Base-by-base conservation (phyloP, 2,113 vertebrate genomes). In the Melozone crissalis region DNA sequence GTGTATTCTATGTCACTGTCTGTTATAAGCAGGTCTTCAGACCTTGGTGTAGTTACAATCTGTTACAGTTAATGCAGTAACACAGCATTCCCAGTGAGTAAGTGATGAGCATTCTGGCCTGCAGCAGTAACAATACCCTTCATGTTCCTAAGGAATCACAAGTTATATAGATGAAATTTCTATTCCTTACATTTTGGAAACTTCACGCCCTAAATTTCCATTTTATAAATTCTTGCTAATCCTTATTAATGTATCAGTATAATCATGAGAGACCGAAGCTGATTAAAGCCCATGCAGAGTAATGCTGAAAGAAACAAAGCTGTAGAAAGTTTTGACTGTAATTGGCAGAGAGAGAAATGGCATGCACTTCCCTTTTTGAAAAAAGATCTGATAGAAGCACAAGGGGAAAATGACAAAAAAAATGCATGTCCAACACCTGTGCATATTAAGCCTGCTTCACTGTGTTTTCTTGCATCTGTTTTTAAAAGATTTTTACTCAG, bases 31-130 rank as follows among this genome's bases (percentile, higher is more conserved):
- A 87, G 0, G 0, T 62, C 77, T 94, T 93, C 91, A 87, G 69
- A 65, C 62, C 37, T 52, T 68, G 46, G 26, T 79, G 82, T 85
- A 62, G 83, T 94, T 94, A 67, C 67, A 88, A 91, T 81, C 51
- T 93, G 83, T 92, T 76, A 52, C 88, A 89, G 93, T 82, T 79
- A 78, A 52, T 59, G 73, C 27, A 71, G 81, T 89, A 78, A 92
- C 76, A 49, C 3, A 49, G 44, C 89, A 89, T 79, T 76, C 66
- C 81, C 51, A 69, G 61, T 37, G 74, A 84, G 22, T 85, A 84
- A 94, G 81, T 49, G 22, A 61, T 84, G 43, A 94, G n/a, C 68
- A 37, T 73, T 91, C 77, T 94, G 65, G 66, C 84, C 75, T 82
- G 74, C n/a, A 95, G 91, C 84, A 93, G 63, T 86, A 90, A 94